phyloP scores from a whole-genome alignment of 2,797 vertebrate species.

The Cuniculus paca region DNA sequence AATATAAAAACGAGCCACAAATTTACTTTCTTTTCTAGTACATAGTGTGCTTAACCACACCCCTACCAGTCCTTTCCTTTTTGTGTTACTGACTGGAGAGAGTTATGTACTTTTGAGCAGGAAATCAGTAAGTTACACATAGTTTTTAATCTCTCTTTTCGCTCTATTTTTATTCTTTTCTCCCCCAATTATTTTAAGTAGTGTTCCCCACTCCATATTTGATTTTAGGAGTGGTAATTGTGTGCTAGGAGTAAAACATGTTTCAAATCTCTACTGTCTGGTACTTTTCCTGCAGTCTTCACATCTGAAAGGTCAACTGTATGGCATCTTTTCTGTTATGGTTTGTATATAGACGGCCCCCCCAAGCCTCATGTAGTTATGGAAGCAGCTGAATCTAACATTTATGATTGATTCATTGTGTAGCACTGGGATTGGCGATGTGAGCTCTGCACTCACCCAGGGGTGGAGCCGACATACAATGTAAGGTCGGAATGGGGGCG shows the following conservation, averaged over 20 bases:
- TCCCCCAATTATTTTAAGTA: not conserved
- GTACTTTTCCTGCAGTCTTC: not conserved
- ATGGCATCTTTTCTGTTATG: not conserved
- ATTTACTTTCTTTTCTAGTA: not conserved
- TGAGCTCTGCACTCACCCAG: too few relatives aligned
- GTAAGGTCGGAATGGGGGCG: too few relatives aligned
- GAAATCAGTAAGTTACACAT: too few relatives aligned
- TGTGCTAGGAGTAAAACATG: not conserved
- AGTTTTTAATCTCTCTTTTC: not conserved
- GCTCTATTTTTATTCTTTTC: not conserved
- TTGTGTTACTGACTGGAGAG: not conserved
- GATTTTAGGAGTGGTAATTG: not conserved
- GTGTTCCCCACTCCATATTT: rapidly evolving
- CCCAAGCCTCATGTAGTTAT: too few relatives aligned
- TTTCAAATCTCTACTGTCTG: not conserved
- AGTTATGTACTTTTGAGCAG: rapidly evolving
- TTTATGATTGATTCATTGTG: too few relatives aligned
- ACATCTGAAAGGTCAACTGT: not conserved
- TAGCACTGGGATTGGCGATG: too few relatives aligned
- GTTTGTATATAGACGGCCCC: too few relatives aligned
- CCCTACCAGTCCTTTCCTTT: not conserved
- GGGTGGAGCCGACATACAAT: too few relatives aligned
- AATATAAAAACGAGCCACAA: not conserved
- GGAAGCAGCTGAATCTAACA: too few relatives aligned
- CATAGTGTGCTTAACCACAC: not conserved